Evolutionary conservation across 1,140 invertebrate species (phyloP).

Genomic region (Drosophila truncata): DNA sequence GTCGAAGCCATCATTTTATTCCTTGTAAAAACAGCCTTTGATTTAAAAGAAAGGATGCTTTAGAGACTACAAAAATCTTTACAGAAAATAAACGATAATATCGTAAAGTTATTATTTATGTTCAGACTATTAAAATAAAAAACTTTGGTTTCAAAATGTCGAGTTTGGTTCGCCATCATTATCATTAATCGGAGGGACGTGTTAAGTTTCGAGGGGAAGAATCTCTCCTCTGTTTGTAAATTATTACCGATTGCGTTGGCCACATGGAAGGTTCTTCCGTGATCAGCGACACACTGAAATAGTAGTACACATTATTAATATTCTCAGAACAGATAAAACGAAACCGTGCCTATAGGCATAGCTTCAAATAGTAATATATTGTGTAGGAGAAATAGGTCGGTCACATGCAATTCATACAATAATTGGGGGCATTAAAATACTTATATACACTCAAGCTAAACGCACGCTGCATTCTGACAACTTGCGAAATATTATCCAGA

Average conservation of each 20-base stretch:
- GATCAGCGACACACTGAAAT: conserved; percentile 65
- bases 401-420: conserved; percentile 41
- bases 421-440: conserved; percentile 24
- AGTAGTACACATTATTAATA: conserved; percentile 66
- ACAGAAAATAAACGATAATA: not conserved
- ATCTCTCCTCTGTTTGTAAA: conserved; percentile 44
- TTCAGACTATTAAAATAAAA: not conserved
- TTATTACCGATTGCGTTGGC: conserved; percentile 70
- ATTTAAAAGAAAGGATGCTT: not conserved
- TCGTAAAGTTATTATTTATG: not conserved
- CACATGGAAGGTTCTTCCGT: conserved; percentile 30
- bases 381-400: conserved; percentile 32
- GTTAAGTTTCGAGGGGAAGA: not conserved
- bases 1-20: conserved; percentile 2
- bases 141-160: not conserved
- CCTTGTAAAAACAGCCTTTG: not conserved
- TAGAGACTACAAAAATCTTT: not conserved
- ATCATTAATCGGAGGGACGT: conserved; percentile 10
- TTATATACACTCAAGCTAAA: conserved; percentile 32
- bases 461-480: conserved; percentile 33
- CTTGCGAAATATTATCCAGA: conserved; percentile 25
- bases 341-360: conserved; percentile 4
- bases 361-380: conserved; percentile 30
- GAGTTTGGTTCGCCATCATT: not conserved
- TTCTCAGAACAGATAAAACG: conserved; percentile 3